phyloP scores from a whole-genome alignment of 2,797 vertebrate genomes.

The Sebastolobus altivelis region DNA sequence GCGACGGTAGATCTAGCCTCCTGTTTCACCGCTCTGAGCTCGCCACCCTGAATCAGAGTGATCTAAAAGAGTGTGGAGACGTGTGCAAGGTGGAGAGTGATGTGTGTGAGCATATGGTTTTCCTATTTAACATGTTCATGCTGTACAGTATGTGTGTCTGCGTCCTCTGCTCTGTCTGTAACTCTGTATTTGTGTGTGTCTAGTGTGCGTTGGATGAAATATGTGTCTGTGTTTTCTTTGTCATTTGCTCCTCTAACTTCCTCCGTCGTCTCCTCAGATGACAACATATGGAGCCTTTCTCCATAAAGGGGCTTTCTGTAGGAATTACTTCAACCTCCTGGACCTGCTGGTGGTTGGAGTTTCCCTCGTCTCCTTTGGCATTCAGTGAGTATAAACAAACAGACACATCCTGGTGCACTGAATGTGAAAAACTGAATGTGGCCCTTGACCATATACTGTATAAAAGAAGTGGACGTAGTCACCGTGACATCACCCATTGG shows the following conservation, averaged over 20 bases:
- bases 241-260: constrained; percentile 50
- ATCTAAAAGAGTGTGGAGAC: constrained; percentile 77
- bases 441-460: too few relatives aligned
- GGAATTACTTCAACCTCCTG: constrained; percentile 98
- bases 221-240: constrained; percentile 22
- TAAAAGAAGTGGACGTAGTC: rapidly evolving
- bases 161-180: constrained; percentile 25
- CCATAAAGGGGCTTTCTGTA: constrained; percentile 99
- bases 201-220: constrained; percentile 6
- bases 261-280: constrained; percentile 88
- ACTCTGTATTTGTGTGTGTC: constrained; percentile 24
- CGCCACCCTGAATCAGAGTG: constrained; percentile 85
- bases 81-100: constrained; percentile 57
- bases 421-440: too few relatives aligned
- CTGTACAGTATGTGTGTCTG: constrained; percentile 17
- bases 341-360: constrained; percentile 98
- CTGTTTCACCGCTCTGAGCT: constrained; percentile 76
- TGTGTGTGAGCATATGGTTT: constrained; percentile 37
- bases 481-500: too few relatives aligned
- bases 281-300: constrained; percentile 98
- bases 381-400: constrained; percentile 91
- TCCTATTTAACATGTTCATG: constrained; percentile 36
- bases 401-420: not conserved
- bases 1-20: constrained; percentile 76
- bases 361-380: constrained; percentile 97